phyloP scores from a whole-genome alignment of 30 jellyfish, hydroid and myxozoan species.

The Turritopsis dohrnii region DNA sequence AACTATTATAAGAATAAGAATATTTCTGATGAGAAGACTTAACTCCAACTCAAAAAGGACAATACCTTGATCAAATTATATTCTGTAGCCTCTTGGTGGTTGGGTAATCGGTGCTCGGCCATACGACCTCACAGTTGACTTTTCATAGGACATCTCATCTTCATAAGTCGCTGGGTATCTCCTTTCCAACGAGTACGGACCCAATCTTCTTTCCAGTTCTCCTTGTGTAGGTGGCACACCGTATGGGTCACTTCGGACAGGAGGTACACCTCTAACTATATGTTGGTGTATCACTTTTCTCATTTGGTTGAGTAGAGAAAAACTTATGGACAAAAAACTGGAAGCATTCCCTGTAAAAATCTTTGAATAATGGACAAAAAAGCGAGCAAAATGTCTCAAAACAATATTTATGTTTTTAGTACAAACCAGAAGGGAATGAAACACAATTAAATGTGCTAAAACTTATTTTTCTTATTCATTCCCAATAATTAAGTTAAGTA shows the following conservation, averaged over 20 bases:
- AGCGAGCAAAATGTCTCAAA: no score
- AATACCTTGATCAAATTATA: neutral
- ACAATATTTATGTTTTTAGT: no score
- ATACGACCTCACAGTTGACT: neutral
- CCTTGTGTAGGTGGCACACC: neutral
- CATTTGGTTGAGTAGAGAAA: no score
- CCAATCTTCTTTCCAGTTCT: neutral
- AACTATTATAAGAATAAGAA: no score
- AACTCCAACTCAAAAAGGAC: no score
- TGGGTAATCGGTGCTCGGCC: neutral
- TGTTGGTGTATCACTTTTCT: neutral
- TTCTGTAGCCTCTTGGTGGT: neutral
- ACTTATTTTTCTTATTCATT: no score
- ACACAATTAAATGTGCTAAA: no score
- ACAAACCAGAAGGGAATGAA: no score
- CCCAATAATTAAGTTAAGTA: no score
- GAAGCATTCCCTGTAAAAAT: no score
- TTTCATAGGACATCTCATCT: neutral
- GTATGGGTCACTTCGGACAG: neutral
- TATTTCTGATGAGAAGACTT: no score
- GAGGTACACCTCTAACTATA: neutral
- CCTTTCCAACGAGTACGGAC: neutral
- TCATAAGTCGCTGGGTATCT: neutral
- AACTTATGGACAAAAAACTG: neutral
- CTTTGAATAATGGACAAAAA: no score